Base-by-base conservation (phyloP, 2,797 vertebrate genomes). In the Ctenosaura bakeri region DNA sequence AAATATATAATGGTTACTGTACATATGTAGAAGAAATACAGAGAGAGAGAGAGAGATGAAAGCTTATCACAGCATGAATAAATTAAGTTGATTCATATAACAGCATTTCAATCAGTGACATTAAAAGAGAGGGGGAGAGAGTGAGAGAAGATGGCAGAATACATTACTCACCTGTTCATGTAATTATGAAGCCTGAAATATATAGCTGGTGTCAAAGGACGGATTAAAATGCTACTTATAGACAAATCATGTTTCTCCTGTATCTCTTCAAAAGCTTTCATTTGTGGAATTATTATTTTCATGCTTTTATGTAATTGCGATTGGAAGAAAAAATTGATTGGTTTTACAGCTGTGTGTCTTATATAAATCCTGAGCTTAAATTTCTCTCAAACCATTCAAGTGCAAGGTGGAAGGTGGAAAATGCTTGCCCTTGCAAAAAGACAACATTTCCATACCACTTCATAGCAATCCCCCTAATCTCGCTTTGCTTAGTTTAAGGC, bases 221-320 rank as follows among this genome's bases (percentile, higher is more conserved):
- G 12, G 91, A 89, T 92, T 83, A 89, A 91, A 89, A 62, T 78
- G 12, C 73, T 89, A 87, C 73, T 89, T 87, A 83, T 62, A 83
- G 62, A 73, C 20, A 81, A 89, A 78, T 79, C 46, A 90, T 77
- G 2, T 69, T 29, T 90, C 18, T 22, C 91, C 71, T 94, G 62
- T 84, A 4, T 91, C 14, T n/a, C 92, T 94, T 93, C 26, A 91
- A 88, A 90, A 76, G 2, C 84, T 92, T 90, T 92, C 3, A 1
- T 88, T 90, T 87, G 20, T 26, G 89, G 81, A 95, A 95, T 83
- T 73, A 92, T 95, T 92, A 87, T 90, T 93, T 93, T 82, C 77
- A 90, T 35, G 8, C 71, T 94, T 93, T 35, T 92, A 91, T 66
- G 74, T 82, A 93, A 90, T 88, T 91, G 20, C 35, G 1, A 92